Base-by-base conservation (phyloP, 2,888 invertebrate genomes). In the Desoria tigrina region DNA sequence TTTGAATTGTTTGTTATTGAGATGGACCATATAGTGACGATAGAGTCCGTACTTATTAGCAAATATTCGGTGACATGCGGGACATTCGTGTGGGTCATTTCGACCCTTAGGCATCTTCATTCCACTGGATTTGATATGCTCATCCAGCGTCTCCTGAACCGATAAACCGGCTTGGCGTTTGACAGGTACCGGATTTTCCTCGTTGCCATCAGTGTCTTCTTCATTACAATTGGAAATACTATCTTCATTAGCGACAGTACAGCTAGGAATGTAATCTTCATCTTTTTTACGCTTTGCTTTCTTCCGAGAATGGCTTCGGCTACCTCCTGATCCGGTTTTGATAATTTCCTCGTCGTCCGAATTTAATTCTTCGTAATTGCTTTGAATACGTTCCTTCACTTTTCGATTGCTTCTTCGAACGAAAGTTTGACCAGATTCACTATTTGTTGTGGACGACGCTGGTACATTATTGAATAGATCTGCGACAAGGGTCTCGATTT, bases 1-100 rank as follows among this genome's bases (percentile, higher is more conserved):
- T 49, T 49, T 18, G 37, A n/a, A 14, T n/a, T 9, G 66, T 65
- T 27, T 65, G 57, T 21, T 14, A 64, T 39, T 16, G 45, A 1
- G 65, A 14, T 27, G 42, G 4, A 61, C 18, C 23, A 63, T 24
- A 27, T 42, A 27, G 28, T 27, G 42, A n/a, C 23, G 42, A 11
- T 16, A n/a, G 6, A 45, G 45, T 6, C n/a, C 6, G 4, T 45
- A 6, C 6, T 45, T 45, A 50, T 9, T n/a, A 9, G 7, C 39
- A 54, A 26, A 53, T 53, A 18, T 53, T 42, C 18, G 42, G 24
- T 14, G 53, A 54, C 27, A 53, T 42, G 18, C 28, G 51, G 24
- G 53, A 61, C 37, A 61, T 53, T 6, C 42, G 24, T 2, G 26
- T 42, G 61, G 54, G 27, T 37, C n/a, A 28, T 54, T 42, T 37